Base-by-base conservation (phyloP, 2,888 invertebrate genomes). In the Selenia dentaria region DNA sequence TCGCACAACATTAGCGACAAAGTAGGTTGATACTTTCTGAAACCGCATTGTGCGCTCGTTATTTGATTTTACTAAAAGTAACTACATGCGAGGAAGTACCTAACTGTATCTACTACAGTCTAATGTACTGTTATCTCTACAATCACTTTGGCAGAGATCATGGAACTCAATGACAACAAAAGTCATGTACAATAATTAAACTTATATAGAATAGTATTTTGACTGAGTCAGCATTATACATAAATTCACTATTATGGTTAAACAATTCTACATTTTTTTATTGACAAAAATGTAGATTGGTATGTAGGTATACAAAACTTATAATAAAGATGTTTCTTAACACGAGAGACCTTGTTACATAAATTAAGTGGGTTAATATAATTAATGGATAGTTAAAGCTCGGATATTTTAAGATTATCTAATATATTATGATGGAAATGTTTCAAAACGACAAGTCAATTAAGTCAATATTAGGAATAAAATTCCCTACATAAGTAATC, bases 41-140 rank as follows among this genome's bases (percentile, higher is more conserved):
- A 70, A 70, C 67, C 64, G 61, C 67, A 63, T 61, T 59, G 63
- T 65, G 60, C 58, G 60, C 58, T 54, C 57, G 48, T 59, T 56
- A 57, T 57, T 65, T 37, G 42, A 57, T 64, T 65, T 62, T 62
- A 38, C 53, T 37, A 57, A 59, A 60, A 38, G 38, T 64, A 16
- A 72, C 66, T 67, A 76, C 73, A 79, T 80, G 80, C 77, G 77
- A 81, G 79, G 76, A 82, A 76, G 67, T 82, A n/a, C n/a, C n/a
- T n/a, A 79, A 82, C 78, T 74, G 81, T 80, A 73, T 64, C 61
- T 54, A 37, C 34, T 54, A 60, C 51, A 66, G 62, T 59, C 54
- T 56, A 59, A 8, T 55, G 71, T 76, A 79, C 79, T 74, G 77
- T 78, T 82, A 80, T 67, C 71, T 78, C 71, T 77, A 81, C 78